A percentile compares a stretch with the other conserved stretches of the same genome.
These are phyloP conservation scores for Seriola aureovittata DNA, from an alignment of 2,113 vertebrate genomes.

Conservation along the genomic window DNA sequence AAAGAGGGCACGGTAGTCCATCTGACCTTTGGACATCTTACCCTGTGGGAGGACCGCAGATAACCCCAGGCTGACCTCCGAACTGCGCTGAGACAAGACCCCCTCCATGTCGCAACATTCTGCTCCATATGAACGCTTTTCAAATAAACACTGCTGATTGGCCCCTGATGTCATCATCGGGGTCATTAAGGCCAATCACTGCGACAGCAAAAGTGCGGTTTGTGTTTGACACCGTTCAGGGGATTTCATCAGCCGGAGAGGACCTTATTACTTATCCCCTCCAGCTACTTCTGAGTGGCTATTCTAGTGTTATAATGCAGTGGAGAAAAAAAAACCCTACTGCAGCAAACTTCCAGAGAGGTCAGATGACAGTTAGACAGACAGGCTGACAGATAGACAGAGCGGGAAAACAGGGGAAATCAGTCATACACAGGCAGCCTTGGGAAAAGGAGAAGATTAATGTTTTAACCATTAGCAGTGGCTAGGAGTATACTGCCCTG, in stretches of 20 bases:
- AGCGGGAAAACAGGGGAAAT: constrained; percentile 48
- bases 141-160: constrained; percentile 34
- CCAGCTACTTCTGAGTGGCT: constrained; percentile 16
- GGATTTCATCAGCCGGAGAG: constrained; percentile 56
- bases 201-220: background rate
- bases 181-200: constrained; percentile 39
- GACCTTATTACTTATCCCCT: constrained; percentile 61
- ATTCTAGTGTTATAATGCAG: constrained; percentile 30
- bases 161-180: constrained; percentile 11
- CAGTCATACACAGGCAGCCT: constrained; percentile 42
- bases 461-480: constrained; percentile 75
- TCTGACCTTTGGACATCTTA: constrained; percentile 33
- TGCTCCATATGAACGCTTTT: background rate
- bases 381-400: constrained; percentile 12
- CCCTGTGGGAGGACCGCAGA: background rate
- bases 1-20: constrained; percentile 2
- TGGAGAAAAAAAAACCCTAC: constrained; percentile 1
- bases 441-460: constrained; percentile 63
- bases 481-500: constrained; percentile 51
- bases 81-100: too few species aligned
- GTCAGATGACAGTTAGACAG: constrained; percentile 29
- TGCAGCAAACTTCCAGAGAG: constrained; percentile 35
- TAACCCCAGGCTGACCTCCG: constrained; percentile 18
- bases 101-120: background rate
- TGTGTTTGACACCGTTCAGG: constrained; percentile 17